These are phyloP conservation scores for Zapus hudsonius DNA, from an alignment of 2,113 vertebrate species.

Conservation along the genomic window DNA sequence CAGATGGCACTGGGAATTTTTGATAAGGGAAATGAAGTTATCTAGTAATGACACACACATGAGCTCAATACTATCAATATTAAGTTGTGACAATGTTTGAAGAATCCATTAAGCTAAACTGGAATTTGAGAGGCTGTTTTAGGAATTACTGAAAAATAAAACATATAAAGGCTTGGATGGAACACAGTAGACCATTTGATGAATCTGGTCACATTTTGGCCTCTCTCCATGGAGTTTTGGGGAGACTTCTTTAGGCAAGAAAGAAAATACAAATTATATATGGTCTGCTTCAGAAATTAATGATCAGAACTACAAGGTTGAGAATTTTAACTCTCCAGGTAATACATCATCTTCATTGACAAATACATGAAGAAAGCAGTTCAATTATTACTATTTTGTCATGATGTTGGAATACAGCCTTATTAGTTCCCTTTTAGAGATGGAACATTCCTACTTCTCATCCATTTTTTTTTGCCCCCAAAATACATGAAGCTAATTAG, in stretches of 20 bases:
- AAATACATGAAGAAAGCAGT: conserved; percentile 54
- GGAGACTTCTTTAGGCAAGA: conserved; percentile 43
- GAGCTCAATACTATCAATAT: conserved; percentile 35
- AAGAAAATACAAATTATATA: conserved; percentile 46
- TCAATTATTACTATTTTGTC: conserved; percentile 34
- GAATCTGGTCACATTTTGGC: neutral
- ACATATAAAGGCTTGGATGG: neutral
- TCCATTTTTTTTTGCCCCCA: conserved; percentile 6
- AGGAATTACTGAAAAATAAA: conserved; percentile 61
- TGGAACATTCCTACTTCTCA: neutral
- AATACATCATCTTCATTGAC: conserved; percentile 50
- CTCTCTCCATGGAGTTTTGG: neutral
- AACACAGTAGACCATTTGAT: conserved; percentile 34
- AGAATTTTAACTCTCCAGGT: conserved; percentile 70
- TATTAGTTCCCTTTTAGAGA: conserved; percentile 25
- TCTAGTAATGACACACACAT: conserved; percentile 20
- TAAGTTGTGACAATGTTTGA: conserved; percentile 51
- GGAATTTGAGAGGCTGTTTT: conserved; percentile 46
- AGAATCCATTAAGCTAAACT: conserved; percentile 48
- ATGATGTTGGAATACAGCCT: neutral
- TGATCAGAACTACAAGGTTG: conserved; percentile 47
- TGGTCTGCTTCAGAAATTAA: conserved; percentile 70
- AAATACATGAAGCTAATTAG: conserved; percentile 26
- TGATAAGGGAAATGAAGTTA: conserved; percentile 18
- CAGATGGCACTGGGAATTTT: neutral